Evolutionary conservation across 2,888 invertebrate genomes (phyloP).

Genomic region (Ctena decussata): DNA sequence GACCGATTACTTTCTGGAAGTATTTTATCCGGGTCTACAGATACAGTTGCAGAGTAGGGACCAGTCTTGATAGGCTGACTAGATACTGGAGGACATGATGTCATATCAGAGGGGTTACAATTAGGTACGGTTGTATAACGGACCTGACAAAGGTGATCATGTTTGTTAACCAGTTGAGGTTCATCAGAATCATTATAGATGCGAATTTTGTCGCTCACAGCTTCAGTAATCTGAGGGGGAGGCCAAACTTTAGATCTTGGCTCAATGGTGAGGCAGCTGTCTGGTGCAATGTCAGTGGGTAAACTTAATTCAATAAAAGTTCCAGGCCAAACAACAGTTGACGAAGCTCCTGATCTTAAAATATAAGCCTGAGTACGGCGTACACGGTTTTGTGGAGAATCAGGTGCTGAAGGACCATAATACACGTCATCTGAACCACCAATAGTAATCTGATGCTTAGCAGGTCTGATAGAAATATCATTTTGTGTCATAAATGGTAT

Average conservation of each 20-base stretch:
- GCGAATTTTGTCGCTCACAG: conserved; percentile 34
- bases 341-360: not conserved
- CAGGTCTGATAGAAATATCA: conserved; percentile 54
- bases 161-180: conserved; percentile 28
- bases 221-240: conserved; percentile 24
- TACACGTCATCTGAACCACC: conserved; percentile 2
- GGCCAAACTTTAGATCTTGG: conserved; percentile 1
- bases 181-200: conserved; percentile 22
- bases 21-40: conserved; percentile 44
- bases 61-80: not conserved
- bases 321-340: conserved; percentile 35
- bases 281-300: conserved; percentile 17
- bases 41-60: not conserved
- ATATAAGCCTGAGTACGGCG: conserved; percentile 30
- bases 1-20: not conserved
- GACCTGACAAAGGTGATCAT: conserved; percentile 20
- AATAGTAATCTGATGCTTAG: conserved; percentile 37
- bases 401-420: not conserved
- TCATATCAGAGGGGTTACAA: no score
- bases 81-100: not conserved
- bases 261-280: conserved; percentile 7
- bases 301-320: conserved; percentile 26
- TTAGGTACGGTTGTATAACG: not conserved
- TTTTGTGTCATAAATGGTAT: conserved; percentile 60
- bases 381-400: conserved; percentile 15